A percentile compares a stretch with the other conserved stretches of the same genome.
Evolutionary conservation across 2,113 vertebrate genomes (phyloP).

Genomic region (Sitta europaea): DNA sequence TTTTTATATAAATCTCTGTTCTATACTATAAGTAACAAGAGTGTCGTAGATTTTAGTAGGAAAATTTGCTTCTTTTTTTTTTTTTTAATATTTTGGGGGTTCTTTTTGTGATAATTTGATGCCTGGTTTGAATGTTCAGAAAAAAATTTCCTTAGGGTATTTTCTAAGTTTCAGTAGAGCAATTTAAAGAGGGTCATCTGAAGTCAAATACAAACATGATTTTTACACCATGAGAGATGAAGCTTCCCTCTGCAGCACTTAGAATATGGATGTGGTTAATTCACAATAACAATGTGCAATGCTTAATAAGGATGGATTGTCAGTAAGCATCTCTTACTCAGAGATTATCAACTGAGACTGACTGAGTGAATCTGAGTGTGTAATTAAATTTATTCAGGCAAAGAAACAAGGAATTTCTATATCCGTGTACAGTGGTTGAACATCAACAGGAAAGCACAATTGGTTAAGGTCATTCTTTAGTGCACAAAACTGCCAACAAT

Average conservation of each 20-base stretch:
- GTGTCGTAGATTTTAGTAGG: fast-evolving
- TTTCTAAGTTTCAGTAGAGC: background rate
- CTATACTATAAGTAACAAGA: background rate
- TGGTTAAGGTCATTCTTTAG: background rate
- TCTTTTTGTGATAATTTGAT: background rate
- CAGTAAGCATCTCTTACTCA: background rate
- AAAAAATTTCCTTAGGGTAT: background rate
- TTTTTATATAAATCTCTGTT: background rate
- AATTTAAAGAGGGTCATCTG: background rate
- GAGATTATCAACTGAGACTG: background rate
- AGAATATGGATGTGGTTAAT: background rate
- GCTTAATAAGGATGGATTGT: background rate
- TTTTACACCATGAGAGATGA: background rate
- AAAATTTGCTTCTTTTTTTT: too few relatives aligned
- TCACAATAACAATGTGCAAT: background rate
- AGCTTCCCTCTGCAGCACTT: background rate
- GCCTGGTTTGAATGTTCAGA: background rate
- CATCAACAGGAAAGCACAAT: background rate
- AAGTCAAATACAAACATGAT: background rate
- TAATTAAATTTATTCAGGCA: conserved; percentile 36
- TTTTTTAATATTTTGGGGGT: fast-evolving
- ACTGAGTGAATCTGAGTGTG: conserved; percentile 40
- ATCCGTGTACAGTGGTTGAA: background rate
- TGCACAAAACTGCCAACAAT: background rate
- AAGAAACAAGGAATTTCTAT: background rate